Conservation (phyloP, 2,797 vertebrate genomes). For the Acanthopagrus latus region DNA sequence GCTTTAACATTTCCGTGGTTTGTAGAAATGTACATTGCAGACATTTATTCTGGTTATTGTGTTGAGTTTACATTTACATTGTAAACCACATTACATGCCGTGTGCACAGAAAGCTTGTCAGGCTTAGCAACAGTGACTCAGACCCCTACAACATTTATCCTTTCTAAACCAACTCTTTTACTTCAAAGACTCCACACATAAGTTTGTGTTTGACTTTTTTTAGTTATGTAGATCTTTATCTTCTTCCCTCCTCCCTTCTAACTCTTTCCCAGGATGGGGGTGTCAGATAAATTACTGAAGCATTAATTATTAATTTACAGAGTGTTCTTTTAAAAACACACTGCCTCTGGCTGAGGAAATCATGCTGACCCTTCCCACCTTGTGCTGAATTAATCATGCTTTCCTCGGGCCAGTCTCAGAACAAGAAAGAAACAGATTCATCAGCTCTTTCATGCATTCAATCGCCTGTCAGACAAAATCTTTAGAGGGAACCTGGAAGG, state of each 20-base stretch:
- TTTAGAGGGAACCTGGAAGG: neutral
- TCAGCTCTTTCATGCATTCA: neutral
- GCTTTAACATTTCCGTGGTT: too few relatives aligned
- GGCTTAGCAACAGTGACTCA: too few relatives aligned
- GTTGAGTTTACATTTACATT: too few relatives aligned
- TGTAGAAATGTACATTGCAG: too few relatives aligned
- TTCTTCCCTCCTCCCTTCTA: neutral
- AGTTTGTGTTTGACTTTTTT: neutral
- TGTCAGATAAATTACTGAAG: neutral
- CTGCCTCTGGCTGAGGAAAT: constrained; percentile 9
- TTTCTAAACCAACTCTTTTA: too few relatives aligned
- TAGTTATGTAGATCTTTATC: neutral
- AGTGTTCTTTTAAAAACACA: constrained; percentile 9
- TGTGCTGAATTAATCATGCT: constrained; percentile 22
- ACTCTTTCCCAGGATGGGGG: neutral
- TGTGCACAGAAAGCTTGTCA: too few relatives aligned
- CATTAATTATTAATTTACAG: neutral
- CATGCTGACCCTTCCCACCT: constrained; percentile 25
- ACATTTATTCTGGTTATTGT: too few relatives aligned
- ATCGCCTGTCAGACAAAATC: neutral
- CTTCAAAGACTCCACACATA: neutral
- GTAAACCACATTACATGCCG: too few relatives aligned
- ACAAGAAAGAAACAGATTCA: neutral
- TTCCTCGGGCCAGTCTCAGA: constrained; percentile 21
- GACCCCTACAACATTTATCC: too few relatives aligned